Conservation (phyloP, 2,113 vertebrate genomes). For the Dryoscopus gambensis region DNA sequence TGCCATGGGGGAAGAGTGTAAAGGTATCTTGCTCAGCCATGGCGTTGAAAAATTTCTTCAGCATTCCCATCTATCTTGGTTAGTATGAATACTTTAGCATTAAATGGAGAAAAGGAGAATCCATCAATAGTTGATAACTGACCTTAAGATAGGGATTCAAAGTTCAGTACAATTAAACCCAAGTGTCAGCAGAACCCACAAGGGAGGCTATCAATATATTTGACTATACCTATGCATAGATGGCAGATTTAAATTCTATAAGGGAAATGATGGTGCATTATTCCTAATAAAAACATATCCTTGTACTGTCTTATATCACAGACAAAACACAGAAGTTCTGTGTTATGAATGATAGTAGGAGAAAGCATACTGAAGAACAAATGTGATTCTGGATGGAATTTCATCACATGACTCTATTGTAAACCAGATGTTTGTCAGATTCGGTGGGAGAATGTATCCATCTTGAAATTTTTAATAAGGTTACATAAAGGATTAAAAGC, state of each 20-base stretch:
- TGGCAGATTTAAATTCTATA: constrained; percentile 65
- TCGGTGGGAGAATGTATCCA: constrained; percentile 39
- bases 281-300: constrained; percentile 68
- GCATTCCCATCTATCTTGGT: constrained; percentile 73
- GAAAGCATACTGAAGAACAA: constrained; percentile 38
- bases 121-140: constrained; percentile 83
- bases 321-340: constrained; percentile 55
- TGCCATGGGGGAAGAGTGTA: constrained; percentile 48
- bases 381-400: constrained; percentile 64
- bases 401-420: constrained; percentile 35
- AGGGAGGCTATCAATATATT: constrained; percentile 74
- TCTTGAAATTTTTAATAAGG: constrained; percentile 72
- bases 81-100: constrained; percentile 80
- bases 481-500: constrained; percentile 63
- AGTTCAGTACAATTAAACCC: constrained; percentile 80
- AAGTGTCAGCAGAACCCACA: constrained; percentile 74
- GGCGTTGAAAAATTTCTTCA: constrained; percentile 71
- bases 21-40: constrained; percentile 54
- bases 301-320: constrained; percentile 35
- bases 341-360: constrained; percentile 28
- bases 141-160: constrained; percentile 82
- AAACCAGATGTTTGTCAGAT: constrained; percentile 66
- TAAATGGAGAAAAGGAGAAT: constrained; percentile 80
- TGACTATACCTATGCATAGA: constrained; percentile 65
- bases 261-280: constrained; percentile 50